These are phyloP conservation scores for Lepilemur ruficaudatus DNA, from an alignment of 2,797 vertebrate genomes.

Conservation along the genomic window DNA sequence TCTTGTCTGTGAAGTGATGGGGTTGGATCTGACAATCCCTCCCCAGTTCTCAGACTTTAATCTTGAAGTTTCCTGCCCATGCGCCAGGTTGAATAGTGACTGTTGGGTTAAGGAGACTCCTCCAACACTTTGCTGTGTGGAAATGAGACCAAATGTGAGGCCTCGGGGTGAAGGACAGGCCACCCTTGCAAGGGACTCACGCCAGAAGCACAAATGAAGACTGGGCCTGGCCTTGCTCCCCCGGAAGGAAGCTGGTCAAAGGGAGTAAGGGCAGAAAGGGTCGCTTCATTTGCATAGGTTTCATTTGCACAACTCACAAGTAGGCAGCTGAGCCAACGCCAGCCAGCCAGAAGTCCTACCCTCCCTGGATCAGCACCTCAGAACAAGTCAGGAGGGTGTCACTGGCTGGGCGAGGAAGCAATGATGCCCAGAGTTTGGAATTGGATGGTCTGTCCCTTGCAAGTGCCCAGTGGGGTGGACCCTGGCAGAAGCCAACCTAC, in stretches of 20 bases:
- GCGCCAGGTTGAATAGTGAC: not conserved
- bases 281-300: not conserved
- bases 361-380: not conserved
- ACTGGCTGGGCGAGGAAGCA: not conserved
- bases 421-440: not conserved
- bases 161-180: not conserved
- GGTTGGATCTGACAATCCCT: not conserved
- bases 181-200: not conserved
- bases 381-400: not conserved
- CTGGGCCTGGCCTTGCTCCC: not conserved
- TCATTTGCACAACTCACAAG: not conserved
- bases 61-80: not conserved
- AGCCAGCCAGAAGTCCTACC: not conserved
- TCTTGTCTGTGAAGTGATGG: not conserved
- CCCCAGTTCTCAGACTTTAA: not conserved
- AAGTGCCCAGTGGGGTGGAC: not conserved
- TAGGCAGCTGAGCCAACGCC: not conserved
- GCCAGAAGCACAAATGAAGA: not conserved
- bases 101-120: not conserved
- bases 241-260: not conserved
- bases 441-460: not conserved
- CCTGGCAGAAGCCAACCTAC: not conserved
- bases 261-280: not conserved
- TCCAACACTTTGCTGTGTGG: not conserved
- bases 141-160: not conserved